Percentiles rank a stretch among this genome's conserved stretches.
Evolutionary conservation across 1,140 invertebrate genomes (phyloP).

Genomic region (Cyclargus thomasi): DNA sequence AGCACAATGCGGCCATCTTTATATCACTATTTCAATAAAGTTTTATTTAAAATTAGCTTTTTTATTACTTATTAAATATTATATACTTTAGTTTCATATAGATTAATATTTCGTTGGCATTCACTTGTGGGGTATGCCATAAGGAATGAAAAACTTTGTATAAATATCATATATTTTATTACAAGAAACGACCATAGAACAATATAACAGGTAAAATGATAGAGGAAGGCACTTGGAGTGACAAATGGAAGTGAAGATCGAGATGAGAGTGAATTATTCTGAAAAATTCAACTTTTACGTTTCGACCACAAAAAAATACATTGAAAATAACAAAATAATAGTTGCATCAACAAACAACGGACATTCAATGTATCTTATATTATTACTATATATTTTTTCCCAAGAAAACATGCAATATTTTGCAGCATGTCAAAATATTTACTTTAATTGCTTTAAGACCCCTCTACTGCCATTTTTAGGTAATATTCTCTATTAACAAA

Average conservation of each 20-base stretch:
- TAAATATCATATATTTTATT: conserved; percentile 15
- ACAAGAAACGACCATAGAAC: conserved; percentile 14
- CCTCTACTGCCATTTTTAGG: no score
- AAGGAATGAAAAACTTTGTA: no score
- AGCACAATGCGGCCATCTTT: conserved; percentile 5
- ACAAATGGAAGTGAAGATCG: conserved; percentile 10
- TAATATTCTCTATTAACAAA: no score
- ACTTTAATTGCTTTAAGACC: no score
- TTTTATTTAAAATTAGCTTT: neutral
- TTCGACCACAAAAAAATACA: neutral
- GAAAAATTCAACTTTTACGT: neutral
- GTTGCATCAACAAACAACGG: no score
- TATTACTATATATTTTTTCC: no score
- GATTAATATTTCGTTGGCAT: no score
- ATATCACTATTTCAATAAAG: conserved; percentile 1
- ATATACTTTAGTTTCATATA: neutral
- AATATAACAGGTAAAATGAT: conserved; percentile 19
- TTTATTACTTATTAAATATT: no score
- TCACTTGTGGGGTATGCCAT: no score
- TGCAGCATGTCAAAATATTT: no score
- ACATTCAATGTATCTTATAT: no score
- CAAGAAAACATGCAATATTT: no score
- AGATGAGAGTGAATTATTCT: neutral
- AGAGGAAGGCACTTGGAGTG: conserved; percentile 21
- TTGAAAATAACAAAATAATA: neutral